Conservation (phyloP, 1,140 invertebrate species). For the Drosophila orena region DNA sequence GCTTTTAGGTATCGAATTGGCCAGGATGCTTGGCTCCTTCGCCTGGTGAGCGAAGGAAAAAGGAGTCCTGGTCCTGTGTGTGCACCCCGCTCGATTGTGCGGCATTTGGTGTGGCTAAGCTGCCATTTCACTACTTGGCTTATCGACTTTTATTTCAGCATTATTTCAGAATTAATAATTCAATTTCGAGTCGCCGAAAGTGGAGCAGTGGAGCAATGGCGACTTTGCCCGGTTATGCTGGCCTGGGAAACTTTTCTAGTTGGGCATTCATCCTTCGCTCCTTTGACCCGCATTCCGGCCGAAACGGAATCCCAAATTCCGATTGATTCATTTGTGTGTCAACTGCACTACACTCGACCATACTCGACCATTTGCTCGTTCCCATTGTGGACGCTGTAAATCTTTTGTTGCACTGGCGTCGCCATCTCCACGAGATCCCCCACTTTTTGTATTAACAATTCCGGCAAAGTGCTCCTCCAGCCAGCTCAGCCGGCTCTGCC, state of each 20-base stretch:
- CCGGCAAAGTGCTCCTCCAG: constrained; percentile 43
- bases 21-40: constrained; percentile 27
- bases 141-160: constrained; percentile 57
- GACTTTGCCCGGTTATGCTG: not conserved
- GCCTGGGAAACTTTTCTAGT: constrained; percentile 12
- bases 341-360: constrained; percentile 23
- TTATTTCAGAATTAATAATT: constrained; percentile 59
- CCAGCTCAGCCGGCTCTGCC: constrained; percentile 16
- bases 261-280: not conserved
- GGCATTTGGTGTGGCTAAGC: constrained; percentile 35
- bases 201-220: constrained; percentile 27
- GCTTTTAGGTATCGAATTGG: constrained; percentile 54
- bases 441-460: constrained; percentile 49
- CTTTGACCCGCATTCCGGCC: constrained; percentile 2
- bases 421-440: constrained; percentile 3
- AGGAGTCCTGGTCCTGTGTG: not conserved
- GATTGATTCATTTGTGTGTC: constrained; percentile 63
- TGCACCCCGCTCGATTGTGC: not conserved
- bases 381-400: constrained; percentile 46
- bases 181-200: constrained; percentile 48
- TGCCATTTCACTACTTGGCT: constrained; percentile 50
- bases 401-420: constrained; percentile 55
- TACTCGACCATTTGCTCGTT: constrained; percentile 3
- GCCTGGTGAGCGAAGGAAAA: constrained; percentile 27
- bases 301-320: constrained; percentile 29